These are phyloP conservation scores for Sphaerophoria rueppellii DNA, from an alignment of 2,888 invertebrate species.

Conservation along the genomic window DNA sequence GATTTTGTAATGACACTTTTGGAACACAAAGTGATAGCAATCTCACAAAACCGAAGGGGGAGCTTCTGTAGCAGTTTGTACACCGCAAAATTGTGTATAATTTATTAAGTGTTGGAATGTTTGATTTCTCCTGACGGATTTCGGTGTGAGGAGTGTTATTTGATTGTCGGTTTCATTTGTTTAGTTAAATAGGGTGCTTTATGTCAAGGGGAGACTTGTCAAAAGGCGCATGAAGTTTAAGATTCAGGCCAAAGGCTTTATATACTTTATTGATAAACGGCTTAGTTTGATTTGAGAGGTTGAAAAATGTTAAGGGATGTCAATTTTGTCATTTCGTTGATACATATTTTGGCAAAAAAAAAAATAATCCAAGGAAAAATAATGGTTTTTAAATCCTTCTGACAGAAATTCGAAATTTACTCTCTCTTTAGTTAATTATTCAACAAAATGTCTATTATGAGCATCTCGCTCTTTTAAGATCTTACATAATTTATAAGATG, in stretches of 20 bases:
- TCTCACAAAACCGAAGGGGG: neutral
- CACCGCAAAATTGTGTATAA: conserved; percentile 3
- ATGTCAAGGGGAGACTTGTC: too few relatives aligned
- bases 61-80: neutral
- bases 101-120: conserved; percentile 11
- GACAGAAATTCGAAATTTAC: neutral
- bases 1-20: conserved; percentile 51
- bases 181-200: neutral
- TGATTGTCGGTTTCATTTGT: neutral
- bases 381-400: conserved; percentile 20
- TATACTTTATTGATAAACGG: too few relatives aligned
- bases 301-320: too few relatives aligned
- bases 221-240: too few relatives aligned
- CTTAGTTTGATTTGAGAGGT: too few relatives aligned
- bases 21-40: conserved; percentile 19
- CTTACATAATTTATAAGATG: conserved; percentile 27
- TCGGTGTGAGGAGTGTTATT: neutral
- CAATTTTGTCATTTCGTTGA: too few relatives aligned
- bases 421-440: neutral
- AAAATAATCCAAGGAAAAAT: conserved; percentile 11
- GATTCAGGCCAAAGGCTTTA: too few relatives aligned
- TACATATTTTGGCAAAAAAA: neutral
- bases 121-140: neutral
- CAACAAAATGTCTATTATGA: conserved; percentile 4
- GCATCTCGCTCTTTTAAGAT: conserved; percentile 11